A percentile compares a stretch with the other conserved stretches of the same genome.
Conservation (phyloP, 92 coral and sea anemone genomes). For the Hydrozoanthus gracilis region DNA sequence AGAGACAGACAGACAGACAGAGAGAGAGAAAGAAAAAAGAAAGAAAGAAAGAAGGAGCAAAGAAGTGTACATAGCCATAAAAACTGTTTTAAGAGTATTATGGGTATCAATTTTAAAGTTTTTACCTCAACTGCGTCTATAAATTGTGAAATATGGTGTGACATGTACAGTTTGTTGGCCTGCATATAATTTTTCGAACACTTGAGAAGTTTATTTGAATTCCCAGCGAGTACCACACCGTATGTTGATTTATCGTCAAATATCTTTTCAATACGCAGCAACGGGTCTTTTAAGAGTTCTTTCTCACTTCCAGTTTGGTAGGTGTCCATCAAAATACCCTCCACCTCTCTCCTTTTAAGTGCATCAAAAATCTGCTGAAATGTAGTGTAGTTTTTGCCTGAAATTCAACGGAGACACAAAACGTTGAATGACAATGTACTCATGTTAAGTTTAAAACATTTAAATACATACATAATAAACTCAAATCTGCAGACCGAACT, state of each 20-base stretch:
- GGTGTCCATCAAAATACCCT: constrained; percentile 82
- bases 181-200: constrained; percentile 79
- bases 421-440: background rate
- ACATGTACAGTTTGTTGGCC: constrained; percentile 60
- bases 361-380: constrained; percentile 69
- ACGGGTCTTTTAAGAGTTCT: constrained; percentile 55
- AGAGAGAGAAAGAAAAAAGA: no score
- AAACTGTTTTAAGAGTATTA: no score
- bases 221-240: constrained; percentile 85
- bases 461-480: background rate
- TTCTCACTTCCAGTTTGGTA: constrained; percentile 78
- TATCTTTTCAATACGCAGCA: constrained; percentile 64
- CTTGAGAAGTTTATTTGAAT: constrained; percentile 61
- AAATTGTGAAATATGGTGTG: constrained; percentile 67
- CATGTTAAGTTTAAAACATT: background rate
- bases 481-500: no score
- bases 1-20: no score
- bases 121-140: constrained; percentile 60
- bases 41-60: no score
- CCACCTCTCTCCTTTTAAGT: constrained; percentile 58
- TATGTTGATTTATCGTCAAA: constrained; percentile 74
- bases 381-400: constrained; percentile 61
- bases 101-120: background rate
- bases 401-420: background rate
- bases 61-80: no score